Evolutionary conservation across 1,140 invertebrate genomes (phyloP), one percentile per base, ranked within the genome.

Genomic region (Chrysopa pallens): DNA sequence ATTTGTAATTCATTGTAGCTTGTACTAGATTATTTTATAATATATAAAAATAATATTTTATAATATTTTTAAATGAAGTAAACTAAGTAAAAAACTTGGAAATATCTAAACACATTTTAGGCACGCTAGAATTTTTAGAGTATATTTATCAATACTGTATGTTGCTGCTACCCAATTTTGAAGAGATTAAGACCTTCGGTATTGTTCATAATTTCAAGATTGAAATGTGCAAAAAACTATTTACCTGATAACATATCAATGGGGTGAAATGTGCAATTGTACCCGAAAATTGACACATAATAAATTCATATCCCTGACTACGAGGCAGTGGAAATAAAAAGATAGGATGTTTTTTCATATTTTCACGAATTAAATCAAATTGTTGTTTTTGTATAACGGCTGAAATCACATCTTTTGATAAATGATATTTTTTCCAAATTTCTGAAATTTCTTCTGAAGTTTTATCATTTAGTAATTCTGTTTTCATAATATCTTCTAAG

Each of bases 201-300:
- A n/a, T n/a, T n/a, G n/a, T n/a, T n/a, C n/a, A n/a, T n/a, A n/a
- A n/a, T 40, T 13, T 29, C 11, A 38, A 38, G n/a, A 29, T 36
- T 9, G 12, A 28, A 37, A 42, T 9, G 9, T n/a, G n/a, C n/a
- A n/a, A n/a, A n/a, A 36, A 45, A 28, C 17, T n/a, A 47, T 48
- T 50, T 55, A 80, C 78, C 68, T 86, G 88, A 59, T 83, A 93
- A 60, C 82, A 84, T 11, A 88, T 62, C 8, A 94, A 63, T 6
- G 87, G 80, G 6, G 88, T 92, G 59, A 92, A 89, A 57, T 91
- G 86, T 4, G 87, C 72, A 50, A 81, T 72, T 50, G 77, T 78
- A 31, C 60, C 73, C 50, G 69, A 64, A 63, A 80, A 80, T 60
- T 92, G 86, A 46, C 72, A 71, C 59, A 92, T 67, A 42, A 90